Conservation (phyloP, 1,140 invertebrate genomes). For the Tetramorium parvispinum region DNA sequence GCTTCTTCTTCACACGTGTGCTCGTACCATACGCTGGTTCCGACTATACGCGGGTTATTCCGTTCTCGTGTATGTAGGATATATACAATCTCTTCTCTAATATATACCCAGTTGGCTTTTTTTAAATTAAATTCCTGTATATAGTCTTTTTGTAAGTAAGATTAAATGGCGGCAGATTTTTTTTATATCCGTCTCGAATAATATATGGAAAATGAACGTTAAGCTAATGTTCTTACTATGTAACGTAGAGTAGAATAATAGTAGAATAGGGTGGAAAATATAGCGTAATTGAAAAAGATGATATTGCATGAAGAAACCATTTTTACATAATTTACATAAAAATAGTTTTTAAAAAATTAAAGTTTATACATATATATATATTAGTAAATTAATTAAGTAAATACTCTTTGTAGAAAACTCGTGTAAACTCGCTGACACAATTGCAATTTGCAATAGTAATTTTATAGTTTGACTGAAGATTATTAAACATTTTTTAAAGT, state of each 20-base stretch:
- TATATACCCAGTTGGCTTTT: background rate
- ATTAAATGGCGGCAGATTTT: constrained; percentile 22
- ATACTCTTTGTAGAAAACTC: background rate
- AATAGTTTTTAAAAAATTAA: background rate
- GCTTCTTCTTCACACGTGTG: background rate
- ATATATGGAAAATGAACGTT: background rate
- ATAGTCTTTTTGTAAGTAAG: background rate
- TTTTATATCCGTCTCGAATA: background rate
- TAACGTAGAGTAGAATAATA: background rate
- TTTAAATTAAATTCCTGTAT: constrained; percentile 30
- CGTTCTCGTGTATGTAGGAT: background rate
- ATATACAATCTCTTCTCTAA: background rate
- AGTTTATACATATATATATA: background rate
- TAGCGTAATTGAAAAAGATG: background rate
- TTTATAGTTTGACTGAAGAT: background rate
- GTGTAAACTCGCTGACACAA: background rate
- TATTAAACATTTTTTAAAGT: background rate
- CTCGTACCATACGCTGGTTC: background rate
- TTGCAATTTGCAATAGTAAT: background rate
- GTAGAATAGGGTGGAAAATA: background rate
- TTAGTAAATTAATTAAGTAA: background rate
- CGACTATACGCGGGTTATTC: constrained; percentile 26
- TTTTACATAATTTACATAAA: background rate
- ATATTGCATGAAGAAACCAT: background rate
- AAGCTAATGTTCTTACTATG: background rate